Conservation (phyloP, 2,888 invertebrate species). For the Athetis lepigone region DNA sequence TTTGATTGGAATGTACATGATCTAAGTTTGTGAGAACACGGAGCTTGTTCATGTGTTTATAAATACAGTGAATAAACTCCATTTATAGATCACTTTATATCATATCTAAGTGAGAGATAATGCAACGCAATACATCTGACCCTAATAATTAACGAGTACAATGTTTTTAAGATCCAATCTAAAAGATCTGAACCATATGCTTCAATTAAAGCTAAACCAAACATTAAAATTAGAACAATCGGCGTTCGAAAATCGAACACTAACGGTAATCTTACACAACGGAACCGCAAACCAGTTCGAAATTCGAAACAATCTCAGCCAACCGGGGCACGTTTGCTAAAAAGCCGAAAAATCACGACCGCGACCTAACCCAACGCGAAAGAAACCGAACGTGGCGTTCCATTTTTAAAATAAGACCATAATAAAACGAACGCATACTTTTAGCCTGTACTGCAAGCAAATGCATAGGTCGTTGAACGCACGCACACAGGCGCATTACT, state of each 20-base stretch:
- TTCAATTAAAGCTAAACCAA: conserved; percentile 50
- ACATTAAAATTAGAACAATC: conserved; percentile 63
- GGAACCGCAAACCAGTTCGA: conserved; percentile 71
- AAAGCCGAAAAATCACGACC: conserved; percentile 70
- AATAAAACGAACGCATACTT: conserved; percentile 90
- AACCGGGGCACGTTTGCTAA: conserved; percentile 50
- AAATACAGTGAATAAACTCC: conserved; percentile 15
- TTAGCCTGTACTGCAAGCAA: conserved; percentile 90
- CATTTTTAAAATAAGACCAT: conserved; percentile 90
- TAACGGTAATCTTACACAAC: conserved; percentile 73
- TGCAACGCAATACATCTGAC: conserved; percentile 48
- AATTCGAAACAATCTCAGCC: conserved; percentile 62
- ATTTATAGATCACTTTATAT: conserved; percentile 31
- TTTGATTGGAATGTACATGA: background rate
- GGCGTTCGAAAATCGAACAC: conserved; percentile 68
- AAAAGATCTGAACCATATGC: conserved; percentile 51
- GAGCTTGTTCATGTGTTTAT: background rate
- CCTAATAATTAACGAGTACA: conserved; percentile 46
- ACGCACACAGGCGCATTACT: conserved; percentile 75
- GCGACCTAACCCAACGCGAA: conserved; percentile 88
- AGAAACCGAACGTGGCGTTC: conserved; percentile 82
- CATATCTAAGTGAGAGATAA: conserved; percentile 44
- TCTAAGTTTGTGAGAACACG: background rate
- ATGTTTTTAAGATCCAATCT: conserved; percentile 54
- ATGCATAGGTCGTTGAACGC: conserved; percentile 89